Conservation (phyloP, 2,113 vertebrate genomes). For the Ramphastos sulfuratus region DNA sequence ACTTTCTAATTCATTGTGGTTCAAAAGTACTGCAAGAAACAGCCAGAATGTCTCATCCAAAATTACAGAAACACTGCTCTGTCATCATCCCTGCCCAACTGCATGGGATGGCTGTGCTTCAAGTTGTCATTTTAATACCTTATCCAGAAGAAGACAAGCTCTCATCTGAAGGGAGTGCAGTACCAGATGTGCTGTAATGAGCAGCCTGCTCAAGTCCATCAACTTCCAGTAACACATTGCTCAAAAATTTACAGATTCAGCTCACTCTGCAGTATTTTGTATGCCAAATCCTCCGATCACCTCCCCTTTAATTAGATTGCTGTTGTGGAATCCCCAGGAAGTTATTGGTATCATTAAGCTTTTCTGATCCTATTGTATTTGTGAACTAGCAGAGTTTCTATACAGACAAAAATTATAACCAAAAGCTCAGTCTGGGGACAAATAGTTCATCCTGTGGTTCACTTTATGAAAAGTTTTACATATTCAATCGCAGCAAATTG, state of each 20-base stretch:
- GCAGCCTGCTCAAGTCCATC: not conserved
- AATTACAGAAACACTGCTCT: not conserved
- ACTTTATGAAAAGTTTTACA: not conserved
- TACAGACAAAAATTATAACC: not conserved
- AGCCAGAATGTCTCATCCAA: not conserved
- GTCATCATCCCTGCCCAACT: not conserved
- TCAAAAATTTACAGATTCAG: not conserved
- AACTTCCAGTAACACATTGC: not conserved
- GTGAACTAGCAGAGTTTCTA: not conserved
- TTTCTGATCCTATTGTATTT: not conserved
- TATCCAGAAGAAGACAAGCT: not conserved
- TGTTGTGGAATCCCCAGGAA: not conserved
- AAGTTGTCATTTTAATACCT: not conserved
- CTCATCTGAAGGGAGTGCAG: not conserved
- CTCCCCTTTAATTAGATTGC: slow-evolving; percentile 4
- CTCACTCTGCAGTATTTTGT: not conserved
- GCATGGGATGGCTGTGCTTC: not conserved
- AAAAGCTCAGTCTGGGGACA: not conserved
- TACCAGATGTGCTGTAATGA: not conserved
- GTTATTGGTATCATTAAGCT: not conserved
- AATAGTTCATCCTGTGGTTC: not conserved
- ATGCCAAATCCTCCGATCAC: not conserved
- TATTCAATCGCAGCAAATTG: not conserved
- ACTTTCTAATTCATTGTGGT: not conserved
- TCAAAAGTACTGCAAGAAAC: not conserved